These are phyloP conservation scores for Macquaria australasica DNA, from an alignment of 2,113 vertebrate species.

Conservation along the genomic window DNA sequence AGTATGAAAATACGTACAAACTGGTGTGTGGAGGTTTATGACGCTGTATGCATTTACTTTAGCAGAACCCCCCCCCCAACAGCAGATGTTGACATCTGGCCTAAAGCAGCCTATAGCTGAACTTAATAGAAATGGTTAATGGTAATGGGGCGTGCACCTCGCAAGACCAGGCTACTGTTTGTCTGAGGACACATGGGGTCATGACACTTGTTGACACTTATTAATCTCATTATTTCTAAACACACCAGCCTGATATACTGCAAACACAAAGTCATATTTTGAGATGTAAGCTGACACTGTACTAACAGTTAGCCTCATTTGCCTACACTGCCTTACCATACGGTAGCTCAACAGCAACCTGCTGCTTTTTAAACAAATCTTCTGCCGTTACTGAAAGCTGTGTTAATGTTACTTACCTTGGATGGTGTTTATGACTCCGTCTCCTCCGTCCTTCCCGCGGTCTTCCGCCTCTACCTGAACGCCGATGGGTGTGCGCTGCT, in stretches of 20 bases:
- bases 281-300: not conserved
- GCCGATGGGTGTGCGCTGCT: constrained; percentile 36
- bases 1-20: not conserved
- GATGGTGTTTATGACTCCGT: not conserved
- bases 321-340: constrained; percentile 23
- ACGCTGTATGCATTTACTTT: not conserved
- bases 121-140: not conserved
- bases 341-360: not conserved
- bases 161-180: not conserved
- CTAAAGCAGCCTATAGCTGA: no score
- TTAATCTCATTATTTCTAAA: not conserved
- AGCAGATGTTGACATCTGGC: constrained; percentile 17
- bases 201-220: constrained; percentile 44
- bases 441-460: constrained; percentile 4
- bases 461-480: constrained; percentile 15
- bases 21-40: not conserved
- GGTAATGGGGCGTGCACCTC: not conserved
- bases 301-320: not conserved
- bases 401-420: constrained; percentile 22
- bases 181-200: not conserved
- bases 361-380: not conserved
- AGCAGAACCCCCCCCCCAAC: no score
- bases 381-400: no score
- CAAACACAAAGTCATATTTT: not conserved
- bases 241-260: not conserved